Percentiles rank a stretch among this genome's conserved stretches.
Conservation (phyloP, 2,797 vertebrate species). For the Lagorchestes hirsutus region DNA sequence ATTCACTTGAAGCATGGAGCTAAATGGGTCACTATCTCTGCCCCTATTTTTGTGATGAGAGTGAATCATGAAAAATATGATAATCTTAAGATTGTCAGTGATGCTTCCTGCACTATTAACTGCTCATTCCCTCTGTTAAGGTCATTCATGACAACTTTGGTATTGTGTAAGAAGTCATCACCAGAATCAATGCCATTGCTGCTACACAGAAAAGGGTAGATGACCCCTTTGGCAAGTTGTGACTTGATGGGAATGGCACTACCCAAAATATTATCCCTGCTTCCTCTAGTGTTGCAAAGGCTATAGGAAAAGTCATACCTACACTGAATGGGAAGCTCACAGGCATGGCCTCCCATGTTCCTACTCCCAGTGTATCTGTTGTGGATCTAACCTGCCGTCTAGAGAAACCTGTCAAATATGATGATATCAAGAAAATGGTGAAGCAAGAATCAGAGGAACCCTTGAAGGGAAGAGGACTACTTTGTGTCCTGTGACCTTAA, state of each 20-base stretch:
- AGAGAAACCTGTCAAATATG: not conserved
- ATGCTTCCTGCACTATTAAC: not conserved
- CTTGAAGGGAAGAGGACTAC: not conserved
- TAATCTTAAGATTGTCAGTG: not conserved
- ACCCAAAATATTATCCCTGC: not conserved
- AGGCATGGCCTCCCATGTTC: not conserved
- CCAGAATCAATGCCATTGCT: not conserved
- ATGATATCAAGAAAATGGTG: not conserved
- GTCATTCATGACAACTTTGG: not conserved
- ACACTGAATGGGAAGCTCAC: not conserved
- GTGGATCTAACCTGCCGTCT: not conserved
- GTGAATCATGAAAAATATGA: not conserved
- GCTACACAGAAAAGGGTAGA: not conserved
- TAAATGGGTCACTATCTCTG: not conserved
- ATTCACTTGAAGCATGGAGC: not conserved
- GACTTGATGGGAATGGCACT: not conserved
- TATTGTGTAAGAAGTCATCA: not conserved
- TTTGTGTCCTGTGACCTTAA: not conserved
- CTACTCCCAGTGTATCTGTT: not conserved
- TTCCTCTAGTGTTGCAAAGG: not conserved
- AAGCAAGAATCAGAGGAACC: not conserved
- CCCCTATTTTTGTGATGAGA: not conserved
- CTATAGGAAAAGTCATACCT: not conserved
- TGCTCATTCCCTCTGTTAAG: not conserved
- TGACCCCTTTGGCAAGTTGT: not conserved